Evolutionary conservation across 1,140 invertebrate genomes (phyloP), one percentile per base, ranked within the genome.

Genomic region (Acromyrmex heyeri): DNA sequence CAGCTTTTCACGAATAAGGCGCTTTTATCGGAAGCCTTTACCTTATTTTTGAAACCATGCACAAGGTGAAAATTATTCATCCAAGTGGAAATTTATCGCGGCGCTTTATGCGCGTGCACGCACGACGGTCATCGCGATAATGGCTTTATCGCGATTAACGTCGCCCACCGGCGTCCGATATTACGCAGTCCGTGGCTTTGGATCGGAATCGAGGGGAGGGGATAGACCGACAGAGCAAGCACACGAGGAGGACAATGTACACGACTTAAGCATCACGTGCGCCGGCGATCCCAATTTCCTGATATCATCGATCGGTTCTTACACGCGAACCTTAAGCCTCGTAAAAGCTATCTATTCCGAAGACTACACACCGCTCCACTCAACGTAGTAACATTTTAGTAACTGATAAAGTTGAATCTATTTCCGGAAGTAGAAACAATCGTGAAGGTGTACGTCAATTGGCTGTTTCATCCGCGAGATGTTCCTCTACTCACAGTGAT

Each of bases 271-370:
- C 75, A 90, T 87, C 87, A 61, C 79, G 70, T 30, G 48, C 55
- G 12, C 48, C 30, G 67, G 61, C 87, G 88, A 90, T 90, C 87
- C 77, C 87, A 86, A 90, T 90, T 90, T 89, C 85, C 75, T 24
- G 88, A 90, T 90, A 90, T 16, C 85, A 89, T 89, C 77, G 87
- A 89, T 89, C 85, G 48, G 34, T 24, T 34, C 53, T 30, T 59
- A 61, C 67, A 73, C 79, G 65, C 48, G 67, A 83, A 55, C 38
- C 62, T 79, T 34, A 38, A 65, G 18, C 24, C 67, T 4, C 27
- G 48, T 30, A 6, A 30, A 30, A 53, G 18, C 18, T 65, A 44
- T 61, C 38, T 61, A 30, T 55, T 27, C 38, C 55, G 10, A 12
- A 48, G 38, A 61, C 38, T 48, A n/a, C 55, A 16, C 4, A 34